These are phyloP conservation scores for Limnodromus scolopaceus DNA, from an alignment of 2,797 vertebrate species.

Conservation along the genomic window DNA sequence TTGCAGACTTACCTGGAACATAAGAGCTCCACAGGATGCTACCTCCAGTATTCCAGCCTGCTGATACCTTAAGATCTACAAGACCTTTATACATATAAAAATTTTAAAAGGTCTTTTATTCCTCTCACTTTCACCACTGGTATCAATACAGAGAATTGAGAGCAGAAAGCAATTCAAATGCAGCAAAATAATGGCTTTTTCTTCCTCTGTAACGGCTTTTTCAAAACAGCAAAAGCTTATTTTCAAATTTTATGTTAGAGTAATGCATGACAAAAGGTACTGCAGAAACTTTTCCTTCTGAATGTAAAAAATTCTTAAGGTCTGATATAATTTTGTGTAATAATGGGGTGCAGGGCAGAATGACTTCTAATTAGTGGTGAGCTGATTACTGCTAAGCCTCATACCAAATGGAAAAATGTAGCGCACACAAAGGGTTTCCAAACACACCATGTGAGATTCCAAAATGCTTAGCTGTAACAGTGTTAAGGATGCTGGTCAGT, in stretches of 20 bases:
- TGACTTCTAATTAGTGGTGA: constrained; percentile 70
- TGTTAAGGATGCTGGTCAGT: constrained; percentile 20
- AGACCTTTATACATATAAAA: not conserved
- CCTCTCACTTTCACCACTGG: not conserved
- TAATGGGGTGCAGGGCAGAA: constrained; percentile 23
- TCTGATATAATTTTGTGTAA: constrained; percentile 47
- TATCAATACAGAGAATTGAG: not conserved
- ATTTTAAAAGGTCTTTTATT: not conserved
- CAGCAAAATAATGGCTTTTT: not conserved
- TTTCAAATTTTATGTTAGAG: not conserved
- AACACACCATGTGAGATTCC: constrained; percentile 53
- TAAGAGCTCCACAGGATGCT: not conserved
- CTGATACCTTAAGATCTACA: not conserved
- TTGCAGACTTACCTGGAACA: not conserved
- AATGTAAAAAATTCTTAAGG: constrained; percentile 33
- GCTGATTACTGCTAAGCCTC: constrained; percentile 52
- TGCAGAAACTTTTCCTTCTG: not conserved
- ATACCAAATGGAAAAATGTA: constrained; percentile 28
- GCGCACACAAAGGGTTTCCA: not conserved
- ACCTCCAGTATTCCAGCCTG: not conserved
- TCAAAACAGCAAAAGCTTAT: not conserved
- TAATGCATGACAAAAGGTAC: not conserved
- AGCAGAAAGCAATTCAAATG: not conserved
- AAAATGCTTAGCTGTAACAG: constrained; percentile 34
- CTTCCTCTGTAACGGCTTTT: not conserved